Evolutionary conservation across 2,888 invertebrate species (phyloP), one percentile per base, ranked within the genome.

Genomic region (Caprella mutica): DNA sequence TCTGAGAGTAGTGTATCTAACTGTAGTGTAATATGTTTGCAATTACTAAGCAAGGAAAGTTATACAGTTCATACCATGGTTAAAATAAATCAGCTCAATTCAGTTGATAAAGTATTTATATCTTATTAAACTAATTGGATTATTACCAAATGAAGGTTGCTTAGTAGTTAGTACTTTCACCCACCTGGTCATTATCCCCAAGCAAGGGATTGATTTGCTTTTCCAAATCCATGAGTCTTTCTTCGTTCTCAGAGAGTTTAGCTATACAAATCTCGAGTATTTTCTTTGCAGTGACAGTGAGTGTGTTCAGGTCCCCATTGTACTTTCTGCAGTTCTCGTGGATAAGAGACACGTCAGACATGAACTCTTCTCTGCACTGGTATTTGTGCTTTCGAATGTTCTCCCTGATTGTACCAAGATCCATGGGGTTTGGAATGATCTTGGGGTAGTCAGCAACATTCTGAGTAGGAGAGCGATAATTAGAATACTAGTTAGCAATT

Each of bases 141-240:
- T n/a, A n/a, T n/a, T n/a, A n/a, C n/a, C n/a, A n/a, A n/a, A n/a
- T n/a, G n/a, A n/a, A n/a, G n/a, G n/a, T n/a, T n/a, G n/a, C n/a
- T n/a, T n/a, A n/a, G n/a, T n/a, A n/a, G n/a, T n/a, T n/a, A n/a
- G n/a, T n/a, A n/a, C n/a, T n/a, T n/a, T n/a, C n/a, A 21, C 59
- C 55, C 21, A 68, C 68, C 68, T 92, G 91, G 74, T 97, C 96
- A 71, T 97, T 85, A 69, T 97, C 97, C 72, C 97, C 96, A 35
- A 99, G 76, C 51, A 99, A 76, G 0, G 98, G 98, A 77, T 99
- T 99, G 67, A 99, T 98, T 24, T 91, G 90, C 73, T 97, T 96
- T 73, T 99, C 98, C 38, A 98, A 74, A 66, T 90, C 81, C 85
- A 96, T 96, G 53, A 99, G 75, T 70, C 88, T 84, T 65, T 94